These are phyloP conservation scores for Spea hammondii DNA, from an alignment of 2,797 vertebrate species.

Conservation along the genomic window DNA sequence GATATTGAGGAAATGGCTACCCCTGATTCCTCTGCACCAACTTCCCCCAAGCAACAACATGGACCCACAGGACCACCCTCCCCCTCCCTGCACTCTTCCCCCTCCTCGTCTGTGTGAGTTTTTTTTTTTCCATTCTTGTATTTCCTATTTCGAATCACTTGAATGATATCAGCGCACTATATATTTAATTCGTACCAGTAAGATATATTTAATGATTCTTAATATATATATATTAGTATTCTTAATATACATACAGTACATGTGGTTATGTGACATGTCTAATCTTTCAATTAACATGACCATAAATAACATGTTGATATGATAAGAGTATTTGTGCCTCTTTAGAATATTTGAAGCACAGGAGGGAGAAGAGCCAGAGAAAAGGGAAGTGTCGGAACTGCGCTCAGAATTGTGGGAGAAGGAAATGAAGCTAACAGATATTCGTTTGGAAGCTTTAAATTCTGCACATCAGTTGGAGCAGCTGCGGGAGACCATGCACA, in stretches of 20 bases:
- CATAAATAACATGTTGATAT: too few relatives aligned
- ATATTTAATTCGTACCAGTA: too few relatives aligned
- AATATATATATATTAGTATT: too few relatives aligned
- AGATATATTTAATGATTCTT: too few relatives aligned
- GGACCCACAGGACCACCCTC: constrained; percentile 72
- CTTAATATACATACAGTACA: too few relatives aligned
- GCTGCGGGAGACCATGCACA: constrained; percentile 92
- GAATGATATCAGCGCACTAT: too few relatives aligned
- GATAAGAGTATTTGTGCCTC: not conserved
- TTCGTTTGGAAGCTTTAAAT: constrained; percentile 91
- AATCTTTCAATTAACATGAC: too few relatives aligned
- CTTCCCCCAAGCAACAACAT: constrained; percentile 90
- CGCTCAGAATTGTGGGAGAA: constrained; percentile 94
- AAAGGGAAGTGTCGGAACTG: constrained; percentile 85
- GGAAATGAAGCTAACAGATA: constrained; percentile 93
- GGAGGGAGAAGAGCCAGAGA: constrained; percentile 75
- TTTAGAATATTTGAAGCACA: constrained; percentile 76
- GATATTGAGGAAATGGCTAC: constrained; percentile 96
- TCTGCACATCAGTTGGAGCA: constrained; percentile 95
- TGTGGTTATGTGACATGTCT: too few relatives aligned
- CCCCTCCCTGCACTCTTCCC: constrained; percentile 67
- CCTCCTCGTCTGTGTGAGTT: constrained; percentile 79
- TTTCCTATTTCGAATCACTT: not conserved
- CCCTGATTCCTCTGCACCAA: constrained; percentile 90
- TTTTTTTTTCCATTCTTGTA: not conserved